Percentiles rank a stretch among this genome's conserved stretches.
Evolutionary conservation across 2,113 vertebrate species (phyloP).

Genomic region (Callopanchax toddi): DNA sequence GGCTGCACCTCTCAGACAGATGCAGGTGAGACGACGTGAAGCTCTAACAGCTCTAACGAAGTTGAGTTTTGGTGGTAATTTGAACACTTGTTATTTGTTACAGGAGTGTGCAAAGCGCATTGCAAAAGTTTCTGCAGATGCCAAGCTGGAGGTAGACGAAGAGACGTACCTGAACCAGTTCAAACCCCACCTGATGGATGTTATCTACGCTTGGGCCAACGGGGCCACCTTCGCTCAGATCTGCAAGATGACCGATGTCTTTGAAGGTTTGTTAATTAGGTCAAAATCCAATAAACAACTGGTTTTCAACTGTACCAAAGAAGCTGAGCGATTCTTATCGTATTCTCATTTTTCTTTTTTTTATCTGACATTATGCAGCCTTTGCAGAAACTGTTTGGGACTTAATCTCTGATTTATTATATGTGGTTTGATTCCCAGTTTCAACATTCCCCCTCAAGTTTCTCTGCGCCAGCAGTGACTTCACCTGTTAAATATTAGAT

Average conservation of each 20-base stretch:
- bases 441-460: background rate
- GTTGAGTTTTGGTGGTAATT: background rate
- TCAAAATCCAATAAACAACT: background rate
- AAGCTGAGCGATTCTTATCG: background rate
- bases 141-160: slow-evolving; percentile 95
- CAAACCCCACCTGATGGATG: slow-evolving; percentile 96
- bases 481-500: background rate
- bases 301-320: background rate
- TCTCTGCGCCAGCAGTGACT: slow-evolving; percentile 1
- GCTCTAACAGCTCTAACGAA: background rate
- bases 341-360: background rate
- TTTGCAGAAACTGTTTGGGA: background rate
- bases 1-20: slow-evolving; percentile 93
- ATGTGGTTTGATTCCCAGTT: background rate
- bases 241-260: slow-evolving; percentile 99
- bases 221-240: slow-evolving; percentile 95
- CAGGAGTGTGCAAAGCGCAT: slow-evolving; percentile 98
- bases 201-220: slow-evolving; percentile 95
- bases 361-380: background rate
- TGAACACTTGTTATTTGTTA: slow-evolving; percentile 23
- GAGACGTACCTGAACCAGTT: slow-evolving; percentile 92
- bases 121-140: slow-evolving; percentile 95
- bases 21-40: slow-evolving; percentile 87
- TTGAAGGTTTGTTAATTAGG: slow-evolving; percentile 85
- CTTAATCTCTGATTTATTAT: background rate